These are phyloP conservation scores for Dreissena rostriformis DNA, from an alignment of 1,140 invertebrate species.

Conservation along the genomic window DNA sequence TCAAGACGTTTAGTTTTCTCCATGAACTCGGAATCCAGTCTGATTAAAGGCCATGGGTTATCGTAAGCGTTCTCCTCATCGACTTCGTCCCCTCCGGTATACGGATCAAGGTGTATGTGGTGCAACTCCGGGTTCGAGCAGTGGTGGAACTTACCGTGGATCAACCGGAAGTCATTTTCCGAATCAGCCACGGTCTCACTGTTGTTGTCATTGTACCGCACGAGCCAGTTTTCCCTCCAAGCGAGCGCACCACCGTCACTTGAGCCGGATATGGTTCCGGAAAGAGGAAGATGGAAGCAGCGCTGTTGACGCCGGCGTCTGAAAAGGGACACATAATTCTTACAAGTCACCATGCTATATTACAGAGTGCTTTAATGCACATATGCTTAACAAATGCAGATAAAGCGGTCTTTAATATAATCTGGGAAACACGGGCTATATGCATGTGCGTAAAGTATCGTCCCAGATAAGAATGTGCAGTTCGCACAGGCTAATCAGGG, in stretches of 20 bases:
- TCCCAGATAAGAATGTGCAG: too few relatives aligned
- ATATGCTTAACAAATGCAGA: too few relatives aligned
- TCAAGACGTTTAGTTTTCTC: conserved; percentile 10
- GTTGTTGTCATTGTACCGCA: conserved; percentile 33
- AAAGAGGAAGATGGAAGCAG: too few relatives aligned
- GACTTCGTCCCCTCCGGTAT: neutral
- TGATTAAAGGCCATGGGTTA: conserved; percentile 29
- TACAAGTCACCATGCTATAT: too few relatives aligned
- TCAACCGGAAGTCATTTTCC: neutral
- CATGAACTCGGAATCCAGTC: conserved; percentile 20
- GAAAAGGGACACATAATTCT: too few relatives aligned
- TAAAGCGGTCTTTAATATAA: too few relatives aligned
- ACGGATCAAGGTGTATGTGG: neutral
- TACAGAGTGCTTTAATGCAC: too few relatives aligned
- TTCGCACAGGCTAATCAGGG: too few relatives aligned
- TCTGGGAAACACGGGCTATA: too few relatives aligned
- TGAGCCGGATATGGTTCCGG: too few relatives aligned
- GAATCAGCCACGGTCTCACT: neutral
- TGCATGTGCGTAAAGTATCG: too few relatives aligned
- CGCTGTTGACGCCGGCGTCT: too few relatives aligned
- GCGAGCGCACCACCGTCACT: neutral
- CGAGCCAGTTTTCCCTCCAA: conserved; percentile 39
- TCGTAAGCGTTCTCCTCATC: neutral
- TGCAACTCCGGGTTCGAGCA: conserved; percentile 1
- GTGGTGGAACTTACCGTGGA: conserved; percentile 8